Evolutionary conservation across 2,797 vertebrate genomes (phyloP).

Genomic region (Salarias fasciatus): DNA sequence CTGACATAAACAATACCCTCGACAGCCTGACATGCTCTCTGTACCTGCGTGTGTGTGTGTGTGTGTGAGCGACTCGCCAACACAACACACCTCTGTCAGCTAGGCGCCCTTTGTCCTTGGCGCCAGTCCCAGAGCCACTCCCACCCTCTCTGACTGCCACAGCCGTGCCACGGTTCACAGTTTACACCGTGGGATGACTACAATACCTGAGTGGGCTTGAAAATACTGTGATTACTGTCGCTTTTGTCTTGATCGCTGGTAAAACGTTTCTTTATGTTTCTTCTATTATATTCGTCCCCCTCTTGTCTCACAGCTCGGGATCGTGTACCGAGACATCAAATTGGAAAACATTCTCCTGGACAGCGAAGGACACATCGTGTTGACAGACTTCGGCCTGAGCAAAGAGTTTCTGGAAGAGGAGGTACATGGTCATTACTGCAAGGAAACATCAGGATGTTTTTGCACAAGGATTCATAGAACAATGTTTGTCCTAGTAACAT

Average conservation of each 20-base stretch:
- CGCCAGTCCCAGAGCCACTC: too few relatives aligned
- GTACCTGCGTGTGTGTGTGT: too few relatives aligned
- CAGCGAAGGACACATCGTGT: slow-evolving; percentile 90
- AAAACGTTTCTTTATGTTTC: background rate
- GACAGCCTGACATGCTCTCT: too few relatives aligned
- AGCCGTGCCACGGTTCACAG: too few relatives aligned
- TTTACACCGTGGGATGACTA: too few relatives aligned
- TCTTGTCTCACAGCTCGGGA: slow-evolving; percentile 85
- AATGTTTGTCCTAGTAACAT: background rate
- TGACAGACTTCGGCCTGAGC: slow-evolving; percentile 95
- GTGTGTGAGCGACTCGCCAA: too few relatives aligned
- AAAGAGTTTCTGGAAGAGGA: slow-evolving; percentile 93
- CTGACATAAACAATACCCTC: too few relatives aligned
- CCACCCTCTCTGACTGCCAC: too few relatives aligned
- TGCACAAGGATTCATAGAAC: background rate
- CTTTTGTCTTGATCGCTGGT: background rate
- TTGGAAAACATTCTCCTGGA: slow-evolving; percentile 94
- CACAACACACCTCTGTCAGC: too few relatives aligned
- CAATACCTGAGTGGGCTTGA: background rate
- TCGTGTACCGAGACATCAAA: slow-evolving; percentile 95
- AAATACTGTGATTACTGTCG: slow-evolving; percentile 4
- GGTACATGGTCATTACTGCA: slow-evolving; percentile 65
- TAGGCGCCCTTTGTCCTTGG: too few relatives aligned
- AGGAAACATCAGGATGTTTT: background rate
- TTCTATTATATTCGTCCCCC: too few relatives aligned